Evolutionary conservation across 2,797 vertebrate genomes (phyloP), one percentile per base, ranked within the genome.

Genomic region (Rallus crepitans): DNA sequence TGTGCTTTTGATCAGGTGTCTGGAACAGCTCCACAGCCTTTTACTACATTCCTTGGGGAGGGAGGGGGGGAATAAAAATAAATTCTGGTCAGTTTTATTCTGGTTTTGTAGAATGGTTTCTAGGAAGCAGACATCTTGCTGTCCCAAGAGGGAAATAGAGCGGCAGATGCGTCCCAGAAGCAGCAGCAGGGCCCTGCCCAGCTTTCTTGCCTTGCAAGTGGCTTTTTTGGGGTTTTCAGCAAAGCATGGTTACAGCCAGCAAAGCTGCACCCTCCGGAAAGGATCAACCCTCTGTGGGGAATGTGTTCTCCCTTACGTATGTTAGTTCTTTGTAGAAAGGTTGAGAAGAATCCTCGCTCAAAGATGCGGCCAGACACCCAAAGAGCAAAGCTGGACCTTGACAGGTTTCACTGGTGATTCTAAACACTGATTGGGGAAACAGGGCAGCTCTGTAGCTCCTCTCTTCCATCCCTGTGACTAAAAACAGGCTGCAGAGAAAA

Each of bases 401-500:
- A n/a, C 4, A 48, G 59, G 69, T 31, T 28, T 21, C 45, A 17
- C 70, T 37, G 80, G 18, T 52, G 65, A 42, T 65, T 56, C 75
- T 6, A 8, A 48, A 66, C 35, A 33, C 57, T 4, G 33, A 40
- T 0, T 5, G 66, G 57, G 75, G 71, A 18, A 40, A 31, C 0
- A 4, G 0, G 10, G 65, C 90, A 1, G 71, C 66, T 45, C 7
- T 15, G 7, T 1, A 47, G 69, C 63, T 50, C 56, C 35, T 50
- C 2, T 4, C 0, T 0, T 27, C 8, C 1, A 13, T 3, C 75
- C 30, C 80, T 5, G 14, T 0, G 19, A 35, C 30, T 24, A 6
- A 64, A 48, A 64, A 12, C 11, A 25, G 31, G 25, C 12, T 33
- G 23, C 2, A 27, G 21, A 55, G 64, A 64, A 56, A 48, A 66